Evolutionary conservation across 1,140 invertebrate genomes (phyloP), one percentile per base, ranked within the genome.

Genomic region (Adelges cooleyi): DNA sequence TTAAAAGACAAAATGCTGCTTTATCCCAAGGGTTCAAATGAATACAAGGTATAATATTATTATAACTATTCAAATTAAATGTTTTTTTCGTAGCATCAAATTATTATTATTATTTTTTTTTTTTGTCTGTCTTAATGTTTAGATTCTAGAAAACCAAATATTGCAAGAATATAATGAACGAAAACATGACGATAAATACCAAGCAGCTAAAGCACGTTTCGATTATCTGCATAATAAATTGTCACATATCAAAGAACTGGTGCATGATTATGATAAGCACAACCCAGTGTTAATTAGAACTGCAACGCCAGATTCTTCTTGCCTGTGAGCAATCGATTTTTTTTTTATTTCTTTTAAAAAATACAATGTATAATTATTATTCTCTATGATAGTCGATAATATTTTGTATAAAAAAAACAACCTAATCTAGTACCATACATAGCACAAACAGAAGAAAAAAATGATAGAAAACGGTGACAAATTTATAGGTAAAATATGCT

Each of bases 201-300:
- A 84, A 69, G 79, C 83, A 66, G 81, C 84, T 67, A 87, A 86
- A 74, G 77, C 78, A 70, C 81, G 88, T 66, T 90, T 91, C 74
- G 80, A 88, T 67, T 92, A 90, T 75, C 79, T 95, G 69, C 90
- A 95, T 73, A 84, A 85, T 53, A 95, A 95, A 74, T 78, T 95
- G 74, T 86, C 86, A 67, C 87, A 93, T 74, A 92, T 95, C 73
- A 95, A 95, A 77, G 80, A 82, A 69, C 79, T 92, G 71, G 89
- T 95, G 17, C 72, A 79, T 62, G 87, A 91, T 22, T 94, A 87
- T 77, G 90, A 94, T 72, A 66, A 52, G 40, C 38, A 62, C 18
- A 62, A 62, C 46, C 56, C 56, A 48, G 54, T 62, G 42, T 49
- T 49, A 3, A 56, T 56, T 29, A 49, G 18, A 66, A 54, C 23